Base-by-base conservation (phyloP, 1,140 invertebrate species). In the Diabrotica virgifera region DNA sequence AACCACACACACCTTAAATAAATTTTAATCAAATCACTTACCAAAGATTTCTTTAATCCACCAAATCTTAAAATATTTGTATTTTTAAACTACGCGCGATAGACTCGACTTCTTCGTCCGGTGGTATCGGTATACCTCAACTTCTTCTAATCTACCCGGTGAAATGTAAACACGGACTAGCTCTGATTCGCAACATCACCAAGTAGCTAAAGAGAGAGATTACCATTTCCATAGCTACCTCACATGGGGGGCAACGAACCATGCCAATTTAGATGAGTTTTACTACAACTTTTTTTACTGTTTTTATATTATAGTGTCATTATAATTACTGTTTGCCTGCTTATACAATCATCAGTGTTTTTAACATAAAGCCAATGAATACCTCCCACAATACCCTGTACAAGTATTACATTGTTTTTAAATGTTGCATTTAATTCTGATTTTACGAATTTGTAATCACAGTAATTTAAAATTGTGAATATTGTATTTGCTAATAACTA, bases 181-280 rank as follows among this genome's bases (percentile, higher is more conserved):
- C n/a, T 46, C 40, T 46, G 40, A 46, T 57, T 57, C 36, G 55
- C 55, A 36, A 55, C 13, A 57, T 10, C 36, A 57, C 2, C 24
- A n/a, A 36, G 9, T 40, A 36, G 55, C 24, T 57, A 36, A 9
- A 50, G 24, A 13, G 53, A 55, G 53, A 55, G n/a, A 36, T 37
- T 57, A 57, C 55, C 55, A 40, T 57, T 57, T 57, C 55, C 55
- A 36, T 36, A 46, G 40, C 40, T n/a, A 46, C 40, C 40, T 46
- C 36, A 36, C 37, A 57, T 36, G 55, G 36, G 55, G 36, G 35
- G 55, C 55, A 57, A 36, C 55, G 55, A 57, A 57, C 55, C 55
- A 57, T 57, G 36, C 24, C 24, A 24, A 24, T 24, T 24, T 24
- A 24, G 24, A 24, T 24, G 24, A 24, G 24, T 24, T 24, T 24